These are phyloP conservation scores for Eupeodes latifasciatus DNA, from an alignment of 2,888 invertebrate species.

Conservation along the genomic window DNA sequence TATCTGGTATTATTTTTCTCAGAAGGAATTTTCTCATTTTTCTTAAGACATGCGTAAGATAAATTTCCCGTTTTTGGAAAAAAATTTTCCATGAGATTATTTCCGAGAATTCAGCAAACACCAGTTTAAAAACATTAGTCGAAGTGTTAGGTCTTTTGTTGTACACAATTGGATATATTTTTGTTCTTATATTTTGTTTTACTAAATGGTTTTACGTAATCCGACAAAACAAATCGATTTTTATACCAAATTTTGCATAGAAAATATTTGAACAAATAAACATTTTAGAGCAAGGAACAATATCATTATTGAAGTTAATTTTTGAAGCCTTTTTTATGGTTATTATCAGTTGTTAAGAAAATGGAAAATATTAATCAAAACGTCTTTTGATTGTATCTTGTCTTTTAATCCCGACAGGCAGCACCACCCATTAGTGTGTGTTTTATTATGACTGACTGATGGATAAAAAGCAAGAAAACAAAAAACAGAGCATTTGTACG, in stretches of 20 bases:
- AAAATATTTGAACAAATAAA: neutral
- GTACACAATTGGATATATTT: neutral
- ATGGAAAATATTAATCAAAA: neutral
- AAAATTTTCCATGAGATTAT: neutral
- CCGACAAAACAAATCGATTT: conserved; percentile 1
- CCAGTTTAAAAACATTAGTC: neutral
- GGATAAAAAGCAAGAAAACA: neutral
- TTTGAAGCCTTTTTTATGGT: too few species aligned
- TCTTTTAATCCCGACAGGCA: neutral
- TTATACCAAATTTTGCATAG: neutral
- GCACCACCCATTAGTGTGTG: neutral
- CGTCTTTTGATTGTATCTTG: neutral
- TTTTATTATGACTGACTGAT: neutral
- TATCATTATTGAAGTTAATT: too few species aligned
- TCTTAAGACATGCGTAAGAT: neutral
- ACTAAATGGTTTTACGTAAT: conserved; percentile 1
- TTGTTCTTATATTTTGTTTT: neutral
- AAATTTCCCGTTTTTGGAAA: conserved; percentile 8
- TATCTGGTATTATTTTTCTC: neutral
- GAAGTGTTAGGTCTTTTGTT: neutral
- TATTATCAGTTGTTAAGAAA: too few species aligned
- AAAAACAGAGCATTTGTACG: conserved; percentile 13
- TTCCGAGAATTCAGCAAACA: neutral
- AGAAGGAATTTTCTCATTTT: conserved; percentile 3
- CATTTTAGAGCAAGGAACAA: too few species aligned